Conservation (phyloP, 2,113 vertebrate species). For the Sturnira hondurensis region DNA sequence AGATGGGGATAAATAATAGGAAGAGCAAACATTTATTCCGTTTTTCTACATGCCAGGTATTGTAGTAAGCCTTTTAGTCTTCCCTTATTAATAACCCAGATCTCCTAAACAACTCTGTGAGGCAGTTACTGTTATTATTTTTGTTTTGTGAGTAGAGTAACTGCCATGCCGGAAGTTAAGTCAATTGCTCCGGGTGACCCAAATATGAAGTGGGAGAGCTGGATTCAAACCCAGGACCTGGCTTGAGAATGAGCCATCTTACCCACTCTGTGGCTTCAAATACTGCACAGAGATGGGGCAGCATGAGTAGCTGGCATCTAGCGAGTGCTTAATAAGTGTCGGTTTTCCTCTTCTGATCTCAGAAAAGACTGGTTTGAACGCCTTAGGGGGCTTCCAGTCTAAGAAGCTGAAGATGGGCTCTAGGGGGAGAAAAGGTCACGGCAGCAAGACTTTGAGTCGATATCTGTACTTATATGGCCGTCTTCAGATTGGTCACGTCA, state of each 20-base stretch:
- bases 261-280: not conserved
- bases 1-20: not conserved
- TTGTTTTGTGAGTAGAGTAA: not conserved
- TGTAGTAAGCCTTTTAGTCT: not conserved
- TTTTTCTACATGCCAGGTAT: not conserved
- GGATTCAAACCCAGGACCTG: not conserved
- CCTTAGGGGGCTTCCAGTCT: not conserved
- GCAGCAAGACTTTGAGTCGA: not conserved
- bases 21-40: not conserved
- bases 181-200: not conserved
- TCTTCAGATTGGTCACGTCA: not conserved
- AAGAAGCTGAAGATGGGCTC: not conserved
- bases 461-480: not conserved
- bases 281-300: not conserved
- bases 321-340: not conserved
- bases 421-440: not conserved
- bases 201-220: not conserved
- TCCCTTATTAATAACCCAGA: not conserved
- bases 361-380: not conserved
- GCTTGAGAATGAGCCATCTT: not conserved
- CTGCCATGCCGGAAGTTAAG: not conserved
- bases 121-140: not conserved
- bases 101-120: not conserved
- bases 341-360: not conserved
- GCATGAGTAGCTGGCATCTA: not conserved